phyloP scores from a whole-genome alignment of 2,797 vertebrate genomes.

The Liasis olivaceus region DNA sequence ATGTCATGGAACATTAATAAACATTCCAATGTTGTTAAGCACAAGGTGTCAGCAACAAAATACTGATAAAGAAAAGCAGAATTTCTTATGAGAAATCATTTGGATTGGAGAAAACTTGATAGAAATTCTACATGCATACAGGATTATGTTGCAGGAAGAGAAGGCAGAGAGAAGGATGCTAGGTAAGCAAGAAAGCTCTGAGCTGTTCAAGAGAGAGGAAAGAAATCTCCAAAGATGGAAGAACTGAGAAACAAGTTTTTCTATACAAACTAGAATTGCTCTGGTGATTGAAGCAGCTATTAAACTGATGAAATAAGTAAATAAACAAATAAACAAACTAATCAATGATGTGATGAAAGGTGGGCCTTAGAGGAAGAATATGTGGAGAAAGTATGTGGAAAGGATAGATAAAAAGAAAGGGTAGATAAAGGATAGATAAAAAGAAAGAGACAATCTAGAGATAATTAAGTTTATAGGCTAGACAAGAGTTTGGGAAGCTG shows the following conservation, averaged over 20 bases:
- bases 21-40: background rate
- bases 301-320: background rate
- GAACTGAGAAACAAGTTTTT: background rate
- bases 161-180: background rate
- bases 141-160: background rate
- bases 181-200: background rate
- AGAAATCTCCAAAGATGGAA: background rate
- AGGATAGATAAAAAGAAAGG: background rate
- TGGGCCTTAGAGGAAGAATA: background rate
- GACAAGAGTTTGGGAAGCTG: background rate
- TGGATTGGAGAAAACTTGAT: background rate
- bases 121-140: background rate
- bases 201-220: background rate
- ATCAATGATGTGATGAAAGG: background rate
- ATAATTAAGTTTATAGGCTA: conserved; percentile 12
- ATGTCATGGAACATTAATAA: background rate
- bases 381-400: background rate
- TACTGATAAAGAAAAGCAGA: background rate
- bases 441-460: background rate
- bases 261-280: background rate
- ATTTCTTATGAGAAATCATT: background rate
- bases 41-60: background rate
- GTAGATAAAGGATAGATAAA: background rate
- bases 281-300: background rate
- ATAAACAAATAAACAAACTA: background rate